Evolutionary conservation across 2,113 vertebrate genomes (phyloP).

Genomic region (Sciurus niger): DNA sequence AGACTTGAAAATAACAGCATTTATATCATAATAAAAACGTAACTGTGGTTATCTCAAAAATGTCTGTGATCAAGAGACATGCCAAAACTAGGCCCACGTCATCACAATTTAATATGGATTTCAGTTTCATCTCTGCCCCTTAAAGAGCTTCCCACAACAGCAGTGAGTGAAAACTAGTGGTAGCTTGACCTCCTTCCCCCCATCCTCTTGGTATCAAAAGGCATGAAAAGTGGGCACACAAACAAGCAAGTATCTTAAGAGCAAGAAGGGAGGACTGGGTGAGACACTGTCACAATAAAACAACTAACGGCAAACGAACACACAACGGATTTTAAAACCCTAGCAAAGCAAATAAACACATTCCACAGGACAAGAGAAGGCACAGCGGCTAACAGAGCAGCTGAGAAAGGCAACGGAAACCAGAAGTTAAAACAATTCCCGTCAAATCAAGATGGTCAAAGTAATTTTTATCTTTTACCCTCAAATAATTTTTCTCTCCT

Average conservation of each 20-base stretch:
- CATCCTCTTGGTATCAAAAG: neutral
- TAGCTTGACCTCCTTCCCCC: neutral
- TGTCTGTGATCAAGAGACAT: neutral
- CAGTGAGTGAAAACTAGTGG: neutral
- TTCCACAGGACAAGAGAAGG: neutral
- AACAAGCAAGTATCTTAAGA: slow-evolving; percentile 33
- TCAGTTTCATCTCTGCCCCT: neutral
- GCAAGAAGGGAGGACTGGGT: neutral
- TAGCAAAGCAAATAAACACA: neutral
- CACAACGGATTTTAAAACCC: neutral
- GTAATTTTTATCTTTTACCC: neutral
- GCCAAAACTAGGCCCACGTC: neutral
- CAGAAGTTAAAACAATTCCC: neutral
- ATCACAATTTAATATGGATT: neutral
- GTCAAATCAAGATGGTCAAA: neutral
- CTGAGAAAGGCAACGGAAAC: neutral
- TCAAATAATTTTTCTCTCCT: neutral
- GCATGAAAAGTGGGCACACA: neutral
- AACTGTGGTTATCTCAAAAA: neutral
- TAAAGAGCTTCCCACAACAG: neutral
- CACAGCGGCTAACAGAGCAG: neutral
- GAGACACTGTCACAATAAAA: neutral
- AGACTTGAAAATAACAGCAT: slow-evolving; percentile 4
- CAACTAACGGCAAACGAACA: neutral
- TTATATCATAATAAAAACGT: slow-evolving; percentile 4